A percentile compares a stretch with the other conserved stretches of the same genome.
phyloP scores from a whole-genome alignment of 2,113 vertebrate species.

The Raja brachyura region DNA sequence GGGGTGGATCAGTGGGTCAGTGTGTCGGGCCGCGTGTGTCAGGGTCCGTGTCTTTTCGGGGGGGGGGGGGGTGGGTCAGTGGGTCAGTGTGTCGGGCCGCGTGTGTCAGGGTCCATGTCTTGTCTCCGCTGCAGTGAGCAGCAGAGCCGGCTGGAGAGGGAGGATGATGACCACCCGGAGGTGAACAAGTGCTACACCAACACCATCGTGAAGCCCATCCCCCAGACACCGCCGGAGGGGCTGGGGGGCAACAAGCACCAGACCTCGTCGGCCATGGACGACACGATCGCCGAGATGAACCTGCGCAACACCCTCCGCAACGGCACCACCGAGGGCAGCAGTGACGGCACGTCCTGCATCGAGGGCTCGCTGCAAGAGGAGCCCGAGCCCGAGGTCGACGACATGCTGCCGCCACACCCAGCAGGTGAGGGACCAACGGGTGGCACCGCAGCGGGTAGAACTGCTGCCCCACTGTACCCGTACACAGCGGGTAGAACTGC shows the following conservation, averaged over 20 bases:
- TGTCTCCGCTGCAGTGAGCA: constrained; percentile 53
- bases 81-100: too few relatives aligned
- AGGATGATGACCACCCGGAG: constrained; percentile 62
- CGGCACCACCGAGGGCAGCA: constrained; percentile 72
- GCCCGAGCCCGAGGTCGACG: constrained; percentile 62
- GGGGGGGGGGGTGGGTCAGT: too few relatives aligned
- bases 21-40: too few relatives aligned
- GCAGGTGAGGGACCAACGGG: constrained; percentile 61
- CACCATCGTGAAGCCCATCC: constrained; percentile 77
- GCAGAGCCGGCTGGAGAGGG: constrained; percentile 59
- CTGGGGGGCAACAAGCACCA: constrained; percentile 47
- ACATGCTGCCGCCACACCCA: constrained; percentile 61
- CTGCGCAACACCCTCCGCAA: constrained; percentile 64
- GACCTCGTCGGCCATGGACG: constrained; percentile 61
- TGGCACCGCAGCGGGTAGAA: too few relatives aligned
- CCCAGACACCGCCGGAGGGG: constrained; percentile 61
- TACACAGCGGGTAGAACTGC: too few relatives aligned
- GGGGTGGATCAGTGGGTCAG: too few relatives aligned
- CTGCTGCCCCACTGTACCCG: too few relatives aligned
- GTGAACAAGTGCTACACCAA: constrained; percentile 78
- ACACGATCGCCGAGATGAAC: constrained; percentile 80
- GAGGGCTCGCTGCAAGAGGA: constrained; percentile 85
- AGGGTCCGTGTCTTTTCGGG: too few relatives aligned
- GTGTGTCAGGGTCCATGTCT: not conserved
- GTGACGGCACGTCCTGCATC: constrained; percentile 74